Percentiles rank a stretch among this genome's conserved stretches.
phyloP scores from a whole-genome alignment of 2,888 invertebrate genomes.

The Polietes domitor region DNA sequence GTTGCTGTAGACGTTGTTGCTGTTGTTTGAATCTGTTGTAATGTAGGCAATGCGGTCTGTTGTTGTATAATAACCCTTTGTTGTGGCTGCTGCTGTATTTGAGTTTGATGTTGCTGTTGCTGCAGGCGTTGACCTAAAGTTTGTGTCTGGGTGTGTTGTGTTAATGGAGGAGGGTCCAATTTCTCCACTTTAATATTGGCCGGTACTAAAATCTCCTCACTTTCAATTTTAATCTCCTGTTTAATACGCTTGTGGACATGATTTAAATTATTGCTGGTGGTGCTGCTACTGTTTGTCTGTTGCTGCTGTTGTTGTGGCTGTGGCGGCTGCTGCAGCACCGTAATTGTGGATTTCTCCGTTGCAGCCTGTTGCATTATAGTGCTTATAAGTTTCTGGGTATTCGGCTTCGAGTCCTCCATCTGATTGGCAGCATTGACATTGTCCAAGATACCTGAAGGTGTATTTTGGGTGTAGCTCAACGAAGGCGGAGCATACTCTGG shows the following conservation, averaged over 20 bases:
- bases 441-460: constrained; percentile 74
- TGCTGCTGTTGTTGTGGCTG: constrained; percentile 48
- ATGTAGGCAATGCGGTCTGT: constrained; percentile 70
- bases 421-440: constrained; percentile 41
- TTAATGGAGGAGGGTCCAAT: constrained; percentile 72
- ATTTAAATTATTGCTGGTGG: constrained; percentile 70
- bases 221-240: constrained; percentile 79
- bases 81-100: constrained; percentile 55
- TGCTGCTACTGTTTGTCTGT: constrained; percentile 44
- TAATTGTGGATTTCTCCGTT: constrained; percentile 45
- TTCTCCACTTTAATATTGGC: constrained; percentile 77
- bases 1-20: constrained; percentile 69
- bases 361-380: constrained; percentile 64
- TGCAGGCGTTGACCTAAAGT: constrained; percentile 52
- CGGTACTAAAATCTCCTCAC: constrained; percentile 77
- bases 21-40: constrained; percentile 70
- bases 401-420: constrained; percentile 68
- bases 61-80: constrained; percentile 67
- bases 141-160: constrained; percentile 51
- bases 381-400: constrained; percentile 69
- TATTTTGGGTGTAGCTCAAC: constrained; percentile 84
- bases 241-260: constrained; percentile 77
- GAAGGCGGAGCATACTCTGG: constrained; percentile 93
- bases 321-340: constrained; percentile 8
- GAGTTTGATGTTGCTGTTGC: constrained; percentile 54